Base-by-base conservation (phyloP, 1,140 invertebrate species). In the Achatina immaculata region DNA sequence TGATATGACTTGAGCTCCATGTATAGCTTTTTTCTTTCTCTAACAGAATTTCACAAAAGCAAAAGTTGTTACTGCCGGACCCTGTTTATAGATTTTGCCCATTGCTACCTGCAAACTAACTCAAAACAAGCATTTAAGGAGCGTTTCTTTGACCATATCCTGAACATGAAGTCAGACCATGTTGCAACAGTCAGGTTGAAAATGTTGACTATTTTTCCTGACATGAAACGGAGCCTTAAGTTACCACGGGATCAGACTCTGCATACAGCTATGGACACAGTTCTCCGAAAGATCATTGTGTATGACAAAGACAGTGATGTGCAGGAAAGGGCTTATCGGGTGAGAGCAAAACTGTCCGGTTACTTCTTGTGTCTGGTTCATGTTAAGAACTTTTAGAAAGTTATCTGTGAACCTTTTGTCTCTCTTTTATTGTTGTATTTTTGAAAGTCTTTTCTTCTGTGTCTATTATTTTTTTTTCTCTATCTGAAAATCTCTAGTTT, bases 51-150 rank as follows among this genome's bases (percentile, higher is more conserved):
- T 76, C 93, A 92, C 55, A 90, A 92, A 55, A 93, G 91, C 68
- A 87, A 88, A 24, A 94, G 93, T 86, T 95, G 93, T 88, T 94
- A 94, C 81, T 92, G 93, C 40, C 90, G 95, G 81, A 93, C 93
- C 90, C 90, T 95, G 74, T 95, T 93, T 86, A 92, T 95, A 28
- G 92, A 93, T 66, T 91, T 95, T 71, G 95, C 94, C 91, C 86
- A 91, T 58, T 91, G 94, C 83, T 93, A 93, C 11, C 89, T 95
- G 77, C 92, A 93, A 74, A 91, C 95, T 73, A 95, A 95, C 89
- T 95, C 95, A 36, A 93, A 94, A 73, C 87, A 90, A 74, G 95
- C 95, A 88, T 95, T 95, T 88, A 95, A 95, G 86, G 92, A 94
- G 68, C 89, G 94, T 87, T 95, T 95, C 90, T 95, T 93, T 88